Base-by-base conservation (phyloP, 2,113 vertebrate genomes). In the Rhea pennata region DNA sequence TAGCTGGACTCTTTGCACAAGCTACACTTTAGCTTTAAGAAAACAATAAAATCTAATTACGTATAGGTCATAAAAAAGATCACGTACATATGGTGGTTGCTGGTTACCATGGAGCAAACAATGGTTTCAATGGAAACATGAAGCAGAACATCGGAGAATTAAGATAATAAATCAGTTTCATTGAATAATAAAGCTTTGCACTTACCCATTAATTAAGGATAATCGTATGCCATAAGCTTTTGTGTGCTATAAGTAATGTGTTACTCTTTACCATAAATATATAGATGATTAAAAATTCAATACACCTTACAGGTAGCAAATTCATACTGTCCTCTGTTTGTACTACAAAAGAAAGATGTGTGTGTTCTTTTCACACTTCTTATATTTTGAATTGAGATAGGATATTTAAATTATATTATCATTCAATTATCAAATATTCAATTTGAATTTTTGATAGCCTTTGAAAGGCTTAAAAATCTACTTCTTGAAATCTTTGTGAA, bases 201-300 rank as follows among this genome's bases (percentile, higher is more conserved):
- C 97, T 97, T 98, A 95, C 94, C 97, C 96, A 97, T 98, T 98
- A 98, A 98, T 98, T 98, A 98, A 97, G 97, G 97, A 94, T 97
- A 98, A 98, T 97, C 83, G 95, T 96, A 96, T 96, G 95, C 97
- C 96, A 96, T 98, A 97, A 97, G 98, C 96, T 97, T 97, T 96
- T 96, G 97, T 96, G 97, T 95, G 92, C 97, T 96, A 84, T 83
- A 96, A 96, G 96, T 96, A 95, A 98, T 97, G 97, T 97, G 95
- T 97, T 97, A 96, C 87, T 92, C 92, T 97, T 97, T 96, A 86
- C 90, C 56, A 74, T 97, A 97, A 96, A 97, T 97, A 96, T 96
- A 92, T 94, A 94, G 94, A 88, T 97, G 92, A 97, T 97, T 96
- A 95, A 97, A 97, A 97, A 97, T 96, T 96, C 96, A 92, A 86